Percentiles rank a stretch among this genome's conserved stretches.
Conservation (phyloP, 2,888 invertebrate species). For the Platycheirus albimanus region DNA sequence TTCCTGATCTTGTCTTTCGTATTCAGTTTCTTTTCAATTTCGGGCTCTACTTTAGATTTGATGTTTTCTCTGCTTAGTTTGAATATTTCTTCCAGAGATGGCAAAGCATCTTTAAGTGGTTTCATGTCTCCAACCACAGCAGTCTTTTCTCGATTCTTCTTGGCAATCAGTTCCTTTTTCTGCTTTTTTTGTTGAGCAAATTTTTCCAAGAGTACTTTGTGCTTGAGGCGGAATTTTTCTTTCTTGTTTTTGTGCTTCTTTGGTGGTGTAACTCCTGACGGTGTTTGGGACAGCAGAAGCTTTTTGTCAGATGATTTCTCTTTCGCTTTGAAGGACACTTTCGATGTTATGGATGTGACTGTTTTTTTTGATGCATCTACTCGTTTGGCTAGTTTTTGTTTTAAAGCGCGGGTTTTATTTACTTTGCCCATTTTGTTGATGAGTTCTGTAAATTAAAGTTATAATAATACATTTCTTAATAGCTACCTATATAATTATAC, state of each 20-base stretch:
- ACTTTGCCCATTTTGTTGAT: slow-evolving; percentile 61
- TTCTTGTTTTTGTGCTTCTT: slow-evolving; percentile 79
- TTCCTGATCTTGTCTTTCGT: slow-evolving; percentile 78
- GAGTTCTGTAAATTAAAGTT: no score
- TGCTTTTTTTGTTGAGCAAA: slow-evolving; percentile 78
- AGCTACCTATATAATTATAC: no score
- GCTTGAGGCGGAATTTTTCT: slow-evolving; percentile 79
- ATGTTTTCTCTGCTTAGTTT: slow-evolving; percentile 76
- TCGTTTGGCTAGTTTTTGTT: slow-evolving; percentile 59
- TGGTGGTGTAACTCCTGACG: slow-evolving; percentile 65
- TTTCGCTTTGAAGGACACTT: slow-evolving; percentile 62
- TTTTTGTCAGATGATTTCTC: slow-evolving; percentile 37
- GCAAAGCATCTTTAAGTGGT: slow-evolving; percentile 80
- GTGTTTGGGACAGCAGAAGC: slow-evolving; percentile 13
- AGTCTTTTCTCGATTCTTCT: slow-evolving; percentile 78
- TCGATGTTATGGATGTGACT: slow-evolving; percentile 52
- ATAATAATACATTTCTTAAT: no score
- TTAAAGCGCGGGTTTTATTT: slow-evolving; percentile 51
- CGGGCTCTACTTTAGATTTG: slow-evolving; percentile 73
- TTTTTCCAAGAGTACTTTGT: slow-evolving; percentile 78
- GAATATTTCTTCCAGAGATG: slow-evolving; percentile 79
- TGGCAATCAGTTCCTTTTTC: slow-evolving; percentile 78
- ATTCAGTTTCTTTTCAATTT: slow-evolving; percentile 72
- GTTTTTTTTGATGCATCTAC: slow-evolving; percentile 46
- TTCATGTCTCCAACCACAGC: slow-evolving; percentile 79